Evolutionary conservation across 2,113 vertebrate species (phyloP).

Genomic region (Typhlomys cinereus): DNA sequence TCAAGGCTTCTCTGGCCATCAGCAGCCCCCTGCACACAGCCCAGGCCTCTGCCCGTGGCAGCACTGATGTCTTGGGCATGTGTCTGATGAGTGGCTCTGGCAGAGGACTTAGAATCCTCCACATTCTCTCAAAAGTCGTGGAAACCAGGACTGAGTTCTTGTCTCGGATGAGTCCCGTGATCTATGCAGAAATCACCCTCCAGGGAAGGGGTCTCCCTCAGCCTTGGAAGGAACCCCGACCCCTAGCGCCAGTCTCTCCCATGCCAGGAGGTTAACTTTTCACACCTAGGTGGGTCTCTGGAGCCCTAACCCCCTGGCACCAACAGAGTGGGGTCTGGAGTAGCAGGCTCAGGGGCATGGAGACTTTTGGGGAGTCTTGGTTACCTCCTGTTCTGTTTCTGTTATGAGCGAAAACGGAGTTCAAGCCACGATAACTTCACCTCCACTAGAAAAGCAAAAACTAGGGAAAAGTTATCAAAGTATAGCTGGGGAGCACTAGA

Average conservation of each 20-base stretch:
- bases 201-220: not conserved
- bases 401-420: not conserved
- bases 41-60: not conserved
- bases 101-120: not conserved
- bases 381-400: not conserved
- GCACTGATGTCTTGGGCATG: not conserved
- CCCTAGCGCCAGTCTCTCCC: not conserved
- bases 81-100: not conserved
- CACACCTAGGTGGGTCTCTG: not conserved
- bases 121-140: not conserved
- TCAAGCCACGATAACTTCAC: not conserved
- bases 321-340: not conserved
- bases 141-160: not conserved
- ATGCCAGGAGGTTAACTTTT: not conserved
- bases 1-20: not conserved
- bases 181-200: not conserved
- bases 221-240: not conserved
- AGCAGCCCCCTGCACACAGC: not conserved
- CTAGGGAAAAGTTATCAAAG: not conserved
- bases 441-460: conserved; percentile 21
- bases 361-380: too few species aligned
- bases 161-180: not conserved
- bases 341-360: not conserved
- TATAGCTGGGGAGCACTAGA: not conserved
- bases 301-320: not conserved